Conservation (phyloP, 2,888 invertebrate genomes). For the Tromatobia lineatoria region DNA sequence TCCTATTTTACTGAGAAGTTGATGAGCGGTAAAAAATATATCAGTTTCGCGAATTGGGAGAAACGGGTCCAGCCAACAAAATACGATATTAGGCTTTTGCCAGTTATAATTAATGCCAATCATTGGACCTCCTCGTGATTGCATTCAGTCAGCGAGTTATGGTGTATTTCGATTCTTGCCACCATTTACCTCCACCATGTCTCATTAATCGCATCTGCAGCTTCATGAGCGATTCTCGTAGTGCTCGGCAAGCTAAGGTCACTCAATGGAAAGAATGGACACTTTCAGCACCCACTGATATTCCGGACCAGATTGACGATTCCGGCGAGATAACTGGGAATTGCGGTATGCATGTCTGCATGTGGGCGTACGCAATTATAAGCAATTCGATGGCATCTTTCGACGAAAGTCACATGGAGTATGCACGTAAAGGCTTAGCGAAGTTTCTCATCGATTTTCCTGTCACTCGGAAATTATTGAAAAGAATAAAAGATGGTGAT, state of each 20-base stretch:
- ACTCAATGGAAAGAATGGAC: slow-evolving; percentile 17
- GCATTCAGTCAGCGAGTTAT: neutral
- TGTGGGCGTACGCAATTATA: slow-evolving; percentile 30
- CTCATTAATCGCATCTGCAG: slow-evolving; percentile 20
- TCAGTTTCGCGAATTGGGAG: slow-evolving; percentile 2
- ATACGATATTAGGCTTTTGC: slow-evolving; percentile 15
- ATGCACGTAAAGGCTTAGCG: slow-evolving; percentile 9
- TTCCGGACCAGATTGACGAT: neutral
- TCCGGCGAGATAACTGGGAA: slow-evolving; percentile 35
- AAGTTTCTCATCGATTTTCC: neutral
- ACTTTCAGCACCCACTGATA: slow-evolving; percentile 11
- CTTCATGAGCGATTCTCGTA: slow-evolving; percentile 9
- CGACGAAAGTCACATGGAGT: neutral
- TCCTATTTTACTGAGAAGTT: slow-evolving; percentile 7
- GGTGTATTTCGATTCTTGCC: slow-evolving; percentile 26
- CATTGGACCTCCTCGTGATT: slow-evolving; percentile 13
- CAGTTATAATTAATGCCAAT: neutral
- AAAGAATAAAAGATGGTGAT: no score
- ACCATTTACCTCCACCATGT: neutral
- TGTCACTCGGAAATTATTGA: no score
- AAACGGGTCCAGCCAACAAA: slow-evolving; percentile 4
- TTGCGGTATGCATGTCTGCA: slow-evolving; percentile 39
- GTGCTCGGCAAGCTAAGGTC: neutral
- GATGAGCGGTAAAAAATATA: neutral
- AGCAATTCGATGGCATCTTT: slow-evolving; percentile 13